Evolutionary conservation across 2,888 invertebrate genomes (phyloP), one percentile per base, ranked within the genome.

Genomic region (Fragum sueziense): DNA sequence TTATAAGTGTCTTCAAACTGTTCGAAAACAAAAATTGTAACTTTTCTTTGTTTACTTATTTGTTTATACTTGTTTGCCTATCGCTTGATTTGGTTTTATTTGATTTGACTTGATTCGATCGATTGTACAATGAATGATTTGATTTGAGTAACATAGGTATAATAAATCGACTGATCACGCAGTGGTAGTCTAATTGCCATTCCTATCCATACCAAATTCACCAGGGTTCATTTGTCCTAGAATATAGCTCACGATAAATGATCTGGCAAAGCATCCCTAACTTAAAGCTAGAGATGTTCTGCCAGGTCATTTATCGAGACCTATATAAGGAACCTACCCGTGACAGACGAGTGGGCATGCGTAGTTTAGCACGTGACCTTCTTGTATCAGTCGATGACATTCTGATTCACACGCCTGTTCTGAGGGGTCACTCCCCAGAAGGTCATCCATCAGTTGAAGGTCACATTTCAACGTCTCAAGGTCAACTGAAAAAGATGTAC

Each of bases 301-400:
- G n/a, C n/a, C n/a, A n/a, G n/a, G n/a, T n/a, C n/a, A n/a, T n/a
- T n/a, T n/a, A n/a, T n/a, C n/a, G 17, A 41, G 11, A 41, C 41
- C 9, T 41, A 17, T 37, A 37, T 37, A 37, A 6, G 14, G 4
- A 9, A 29, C 65, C 33, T 80, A 80, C 80, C 61, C 69, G 29
- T 76, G 76, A 47, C 80, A 80, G 7, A 80, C 74, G 14, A 80
- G 37, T 17, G 80, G 76, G 37, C 80, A 80, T 2, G 70, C 70
- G 51, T 70, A 76, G 33, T 70, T 72, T 9, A 80, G 62, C 22
- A 73, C 61, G 47, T 75, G 68, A 25, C 79, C 79, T n/a, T 75
- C 54, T 34, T 70, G 57, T 11, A 80, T n/a, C 0, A 80, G 22
- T 4, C 57, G 59, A 4, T 74, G 70, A 34, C 80, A 80, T 61